Evolutionary conservation across 2,113 vertebrate species (phyloP).

Genomic region (Pterocles orientalis): DNA sequence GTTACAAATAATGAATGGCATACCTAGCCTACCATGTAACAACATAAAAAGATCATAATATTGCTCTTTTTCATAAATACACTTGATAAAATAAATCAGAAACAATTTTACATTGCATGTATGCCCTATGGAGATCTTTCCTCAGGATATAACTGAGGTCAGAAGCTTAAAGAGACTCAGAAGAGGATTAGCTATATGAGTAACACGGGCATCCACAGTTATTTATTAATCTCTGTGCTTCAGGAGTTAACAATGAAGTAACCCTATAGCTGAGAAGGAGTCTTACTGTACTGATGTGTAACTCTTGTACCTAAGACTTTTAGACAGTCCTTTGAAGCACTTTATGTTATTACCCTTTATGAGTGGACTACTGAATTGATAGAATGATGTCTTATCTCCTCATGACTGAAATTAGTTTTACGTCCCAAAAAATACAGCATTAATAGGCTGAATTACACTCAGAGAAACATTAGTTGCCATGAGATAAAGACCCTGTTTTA

Average conservation of each 20-base stretch:
- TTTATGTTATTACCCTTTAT: background rate
- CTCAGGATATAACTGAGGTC: background rate
- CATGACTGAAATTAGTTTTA: background rate
- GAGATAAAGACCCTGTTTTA: background rate
- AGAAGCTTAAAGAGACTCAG: background rate
- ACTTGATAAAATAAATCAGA: background rate
- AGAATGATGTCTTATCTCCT: background rate
- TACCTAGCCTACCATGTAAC: background rate
- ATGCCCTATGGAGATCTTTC: background rate
- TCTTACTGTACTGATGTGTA: background rate
- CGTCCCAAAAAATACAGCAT: background rate
- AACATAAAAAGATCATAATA: background rate
- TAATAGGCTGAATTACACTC: background rate
- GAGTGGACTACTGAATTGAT: background rate
- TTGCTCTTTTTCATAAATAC: background rate
- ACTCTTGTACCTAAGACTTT: background rate
- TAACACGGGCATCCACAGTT: background rate
- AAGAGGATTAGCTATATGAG: background rate
- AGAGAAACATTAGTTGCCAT: background rate
- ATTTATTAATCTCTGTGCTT: background rate
- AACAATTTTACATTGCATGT: background rate
- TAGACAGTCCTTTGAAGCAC: background rate
- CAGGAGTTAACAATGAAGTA: background rate
- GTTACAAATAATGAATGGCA: background rate
- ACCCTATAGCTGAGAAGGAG: background rate